Evolutionary conservation across 2,113 vertebrate species (phyloP), one percentile per base, ranked within the genome.

Genomic region (Dissostichus mawsoni): DNA sequence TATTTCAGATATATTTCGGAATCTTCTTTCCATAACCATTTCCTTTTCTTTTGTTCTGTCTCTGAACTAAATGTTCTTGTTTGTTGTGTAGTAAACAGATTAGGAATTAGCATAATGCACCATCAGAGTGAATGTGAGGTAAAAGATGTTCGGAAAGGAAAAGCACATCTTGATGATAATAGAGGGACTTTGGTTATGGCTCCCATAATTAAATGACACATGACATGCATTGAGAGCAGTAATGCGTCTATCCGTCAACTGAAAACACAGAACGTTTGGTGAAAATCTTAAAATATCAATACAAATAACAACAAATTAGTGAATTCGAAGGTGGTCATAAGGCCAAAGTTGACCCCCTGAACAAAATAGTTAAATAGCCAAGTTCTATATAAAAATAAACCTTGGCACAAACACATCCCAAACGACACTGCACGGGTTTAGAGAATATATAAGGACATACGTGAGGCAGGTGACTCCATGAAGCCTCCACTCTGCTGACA

Each of bases 51-150:
- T 64, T 69, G 10, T 59, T 76, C 53, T 70, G 63, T 58, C 12
- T 9, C 18, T 41, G 55, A 83, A 74, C 23, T 55, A 55, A 59
- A 61, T 81, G 53, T 74, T 48, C 25, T 59, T 33, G 2, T 78
- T 63, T 74, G 69, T 45, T 80, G 55, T 13, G 52, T 11, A 10
- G 53, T 62, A 73, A 82, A 73, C 51, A 74, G 44, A 50, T 23
- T 7, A 71, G n/a, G 33, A 62, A 70, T 85, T 82, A 77, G 45
- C 13, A 80, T 77, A 74, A 78, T 53, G 51, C 6, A 14, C 25
- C 72, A 29, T 23, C 56, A 68, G 44, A 53, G 25, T 12, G 16
- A 16, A 17, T 41, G 29, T 17, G 50, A 65, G 41, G 20, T 48
- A n/a, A 73, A 67, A 61, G 55, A 52, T 16, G 62, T 45, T 33